Evolutionary conservation across 2,797 vertebrate species (phyloP), one percentile per base, ranked within the genome.

Genomic region (Falco novaeseelandiae): DNA sequence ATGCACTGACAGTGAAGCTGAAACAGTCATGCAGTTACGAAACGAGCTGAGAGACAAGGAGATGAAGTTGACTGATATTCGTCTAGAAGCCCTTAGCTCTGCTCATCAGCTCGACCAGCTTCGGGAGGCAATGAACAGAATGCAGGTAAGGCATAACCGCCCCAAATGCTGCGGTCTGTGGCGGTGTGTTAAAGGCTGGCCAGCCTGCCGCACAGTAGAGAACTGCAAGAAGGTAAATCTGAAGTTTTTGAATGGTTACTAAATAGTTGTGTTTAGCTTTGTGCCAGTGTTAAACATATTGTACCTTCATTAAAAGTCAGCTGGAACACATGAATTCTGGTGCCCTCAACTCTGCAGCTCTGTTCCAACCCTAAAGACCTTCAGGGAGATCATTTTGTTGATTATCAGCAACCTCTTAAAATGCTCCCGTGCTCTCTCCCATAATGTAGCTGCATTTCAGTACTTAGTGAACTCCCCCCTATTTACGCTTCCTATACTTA

Each of bases 91-190:
- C 1, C 98, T 99, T 10, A 99, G 99, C 98, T 99, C 99, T 2
- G 99, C 99, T 10, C 99, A 99, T 95, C 99, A 99, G 98, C 99
- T 99, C 23, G 99, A 99, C 98, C 99, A 99, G 97, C 99, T 99
- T 42, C 98, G 99, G 3, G 99, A 99, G 96, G 99, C 99, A 66
- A 99, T 99, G 99, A 99, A 99, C 98, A 98, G 99, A 92, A 99
- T 99, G 99, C 99, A 99, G 99, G 99, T 99, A 87, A 91, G 98
- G 15, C 32, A 3, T 7, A 17, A 42, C 40, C 49, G 3, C 34
- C 55, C 51, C 22, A 3, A 2, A 10, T 3, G 17, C 1, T n/a
- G 22, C 88, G 34, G 18, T 21, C 51, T 71, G 0, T 22, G 29
- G 65, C 26, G 10, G 0, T 22, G 19, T 48, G 49, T 66, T 38